phyloP scores from a whole-genome alignment of 2,797 vertebrate species.

The Iguana delicatissima region DNA sequence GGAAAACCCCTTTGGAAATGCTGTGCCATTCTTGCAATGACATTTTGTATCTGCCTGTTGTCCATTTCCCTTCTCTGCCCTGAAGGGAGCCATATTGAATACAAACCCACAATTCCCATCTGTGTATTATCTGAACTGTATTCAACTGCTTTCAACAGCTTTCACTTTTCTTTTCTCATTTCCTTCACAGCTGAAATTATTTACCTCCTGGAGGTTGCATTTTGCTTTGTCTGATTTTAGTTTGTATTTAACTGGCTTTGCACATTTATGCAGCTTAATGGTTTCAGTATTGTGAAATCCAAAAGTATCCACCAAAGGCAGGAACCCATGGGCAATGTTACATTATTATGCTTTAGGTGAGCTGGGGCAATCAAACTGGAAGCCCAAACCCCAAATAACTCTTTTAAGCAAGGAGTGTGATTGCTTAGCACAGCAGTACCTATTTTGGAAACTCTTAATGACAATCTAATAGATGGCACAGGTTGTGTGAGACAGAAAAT shows the following conservation, averaged over 20 bases:
- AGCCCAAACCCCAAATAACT: slow-evolving; percentile 27
- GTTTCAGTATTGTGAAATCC: slow-evolving; percentile 52
- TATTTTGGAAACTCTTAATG: slow-evolving; percentile 31
- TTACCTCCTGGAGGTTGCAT: slow-evolving; percentile 74
- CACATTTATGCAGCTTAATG: slow-evolving; percentile 55
- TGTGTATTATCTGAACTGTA: slow-evolving; percentile 61
- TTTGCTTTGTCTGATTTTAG: slow-evolving; percentile 71
- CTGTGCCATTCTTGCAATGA: neutral
- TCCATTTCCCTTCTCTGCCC: slow-evolving; percentile 51
- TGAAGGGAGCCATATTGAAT: slow-evolving; percentile 31
- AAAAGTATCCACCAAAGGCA: slow-evolving; percentile 43
- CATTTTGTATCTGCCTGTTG: neutral
- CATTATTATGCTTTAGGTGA: slow-evolving; percentile 47
- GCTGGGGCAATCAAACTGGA: slow-evolving; percentile 42
- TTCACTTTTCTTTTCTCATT: slow-evolving; percentile 71
- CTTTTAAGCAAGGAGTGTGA: neutral
- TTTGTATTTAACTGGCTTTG: slow-evolving; percentile 70
- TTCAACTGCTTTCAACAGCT: slow-evolving; percentile 64
- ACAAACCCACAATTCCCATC: slow-evolving; percentile 51
- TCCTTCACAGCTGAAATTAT: slow-evolving; percentile 74
- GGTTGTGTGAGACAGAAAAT: slow-evolving; percentile 20
- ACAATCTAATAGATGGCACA: slow-evolving; percentile 23
- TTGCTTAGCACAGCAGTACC: slow-evolving; percentile 30
- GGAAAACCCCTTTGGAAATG: neutral
- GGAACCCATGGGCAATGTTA: slow-evolving; percentile 28